A percentile compares a stretch with the other conserved stretches of the same genome.
Conservation (phyloP, 2,113 vertebrate species). For the Mesembrinibis cayennensis region DNA sequence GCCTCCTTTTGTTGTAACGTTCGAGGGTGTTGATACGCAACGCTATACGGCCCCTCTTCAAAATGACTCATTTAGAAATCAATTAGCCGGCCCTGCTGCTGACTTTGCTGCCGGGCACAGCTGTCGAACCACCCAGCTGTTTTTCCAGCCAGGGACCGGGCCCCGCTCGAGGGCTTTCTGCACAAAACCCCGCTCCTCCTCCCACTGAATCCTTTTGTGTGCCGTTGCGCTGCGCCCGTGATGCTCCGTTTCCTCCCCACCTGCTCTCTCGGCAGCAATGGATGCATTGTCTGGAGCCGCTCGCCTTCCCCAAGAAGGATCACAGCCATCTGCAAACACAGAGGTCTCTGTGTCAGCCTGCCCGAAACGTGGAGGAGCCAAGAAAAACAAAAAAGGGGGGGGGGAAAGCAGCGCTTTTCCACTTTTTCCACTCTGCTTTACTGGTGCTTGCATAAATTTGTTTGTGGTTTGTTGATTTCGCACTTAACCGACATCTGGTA, state of each 20-base stretch:
- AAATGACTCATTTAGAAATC: not conserved
- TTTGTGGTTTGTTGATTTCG: not conserved
- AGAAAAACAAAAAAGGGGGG: not conserved
- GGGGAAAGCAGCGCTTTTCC: not conserved
- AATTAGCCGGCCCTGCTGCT: not conserved
- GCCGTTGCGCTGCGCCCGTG: not conserved
- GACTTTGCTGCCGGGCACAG: not conserved
- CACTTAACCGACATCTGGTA: not conserved
- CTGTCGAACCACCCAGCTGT: not conserved
- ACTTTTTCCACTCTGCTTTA: not conserved
- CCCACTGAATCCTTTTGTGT: not conserved
- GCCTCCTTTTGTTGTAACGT: not conserved
- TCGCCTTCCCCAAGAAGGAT: not conserved
- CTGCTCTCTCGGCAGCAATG: not conserved
- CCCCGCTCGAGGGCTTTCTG: not conserved
- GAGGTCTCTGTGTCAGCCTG: not conserved
- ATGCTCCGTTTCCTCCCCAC: not conserved
- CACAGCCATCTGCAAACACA: not conserved
- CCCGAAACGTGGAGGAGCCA: not conserved
- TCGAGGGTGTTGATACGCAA: fast-evolving
- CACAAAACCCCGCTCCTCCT: not conserved
- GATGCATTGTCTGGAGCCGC: not conserved
- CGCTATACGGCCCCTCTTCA: not conserved
- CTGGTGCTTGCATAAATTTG: not conserved
- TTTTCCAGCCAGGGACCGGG: not conserved